A percentile compares a stretch with the other conserved stretches of the same genome.
These are phyloP conservation scores for Hystrix cristata DNA, from an alignment of 2,113 vertebrate species.

Conservation along the genomic window DNA sequence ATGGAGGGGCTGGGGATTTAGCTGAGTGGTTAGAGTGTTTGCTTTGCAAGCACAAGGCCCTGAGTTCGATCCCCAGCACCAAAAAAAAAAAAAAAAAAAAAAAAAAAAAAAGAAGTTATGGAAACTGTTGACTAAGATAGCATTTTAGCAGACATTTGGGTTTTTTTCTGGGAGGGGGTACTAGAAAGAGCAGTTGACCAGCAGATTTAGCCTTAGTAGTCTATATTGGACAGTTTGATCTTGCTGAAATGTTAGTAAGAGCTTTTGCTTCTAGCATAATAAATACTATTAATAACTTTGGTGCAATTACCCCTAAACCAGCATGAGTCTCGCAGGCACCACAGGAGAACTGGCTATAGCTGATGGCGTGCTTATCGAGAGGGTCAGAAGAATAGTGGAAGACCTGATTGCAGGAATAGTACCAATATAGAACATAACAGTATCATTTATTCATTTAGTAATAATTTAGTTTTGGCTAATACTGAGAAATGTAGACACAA, in stretches of 20 bases:
- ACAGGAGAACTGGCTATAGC: background rate
- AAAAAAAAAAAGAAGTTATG: no score
- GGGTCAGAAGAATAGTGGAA: background rate
- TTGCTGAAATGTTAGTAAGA: constrained; percentile 26
- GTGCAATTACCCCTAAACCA: background rate
- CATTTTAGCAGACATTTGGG: background rate
- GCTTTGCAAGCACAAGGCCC: no score
- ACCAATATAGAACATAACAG: background rate
- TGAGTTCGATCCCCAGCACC: no score
- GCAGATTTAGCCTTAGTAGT: background rate
- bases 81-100: no score
- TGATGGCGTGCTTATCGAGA: background rate
- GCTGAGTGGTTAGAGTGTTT: no score
- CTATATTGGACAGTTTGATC: background rate
- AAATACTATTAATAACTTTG: background rate
- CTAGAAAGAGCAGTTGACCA: background rate
- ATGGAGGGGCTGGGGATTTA: no score
- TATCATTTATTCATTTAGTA: background rate
- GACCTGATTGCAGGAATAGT: background rate
- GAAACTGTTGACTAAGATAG: background rate
- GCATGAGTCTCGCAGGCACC: background rate
- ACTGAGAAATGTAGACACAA: background rate
- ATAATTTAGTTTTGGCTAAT: background rate
- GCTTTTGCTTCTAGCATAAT: constrained; percentile 14
- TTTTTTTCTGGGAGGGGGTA: background rate